Percentiles rank a stretch among this genome's conserved stretches.
Evolutionary conservation across 2,888 invertebrate species (phyloP).

Genomic region (Tinea semifulvella): DNA sequence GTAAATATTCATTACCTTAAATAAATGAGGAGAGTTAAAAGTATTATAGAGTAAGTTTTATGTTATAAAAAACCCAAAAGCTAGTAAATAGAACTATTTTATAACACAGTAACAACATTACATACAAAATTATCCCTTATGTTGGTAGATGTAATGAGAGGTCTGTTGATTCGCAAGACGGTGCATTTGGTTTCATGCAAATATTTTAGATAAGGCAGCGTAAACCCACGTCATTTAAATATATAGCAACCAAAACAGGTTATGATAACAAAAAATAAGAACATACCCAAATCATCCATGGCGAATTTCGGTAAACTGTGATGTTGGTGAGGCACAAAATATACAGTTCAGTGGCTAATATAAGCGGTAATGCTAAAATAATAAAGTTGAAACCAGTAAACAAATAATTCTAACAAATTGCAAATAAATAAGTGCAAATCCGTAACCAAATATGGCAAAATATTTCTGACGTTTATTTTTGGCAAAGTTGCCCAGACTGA

Average conservation of each 20-base stretch:
- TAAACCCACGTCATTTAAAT: constrained; percentile 41
- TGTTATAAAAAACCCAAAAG: no score
- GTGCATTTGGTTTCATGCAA: neutral
- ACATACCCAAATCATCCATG: constrained; percentile 64
- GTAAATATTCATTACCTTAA: no score
- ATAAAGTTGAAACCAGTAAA: constrained; percentile 15
- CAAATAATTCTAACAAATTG: constrained; percentile 30
- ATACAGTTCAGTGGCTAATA: neutral
- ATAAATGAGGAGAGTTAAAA: no score
- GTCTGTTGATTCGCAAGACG: neutral
- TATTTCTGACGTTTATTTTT: no score
- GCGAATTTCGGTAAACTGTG: constrained; percentile 14
- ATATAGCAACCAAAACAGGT: constrained; percentile 45
- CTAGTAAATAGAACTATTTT: no score
- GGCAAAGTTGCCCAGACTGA: constrained; percentile 30
- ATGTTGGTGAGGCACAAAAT: neutral
- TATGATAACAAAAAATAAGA: constrained; percentile 44
- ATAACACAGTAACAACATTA: no score
- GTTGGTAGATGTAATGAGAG: neutral
- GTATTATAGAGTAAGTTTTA: no score
- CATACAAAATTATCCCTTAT: no score
- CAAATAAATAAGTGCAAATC: constrained; percentile 31
- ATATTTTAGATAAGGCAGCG: constrained; percentile 17
- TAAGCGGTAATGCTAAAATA: no score
- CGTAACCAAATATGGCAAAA: constrained; percentile 38